These are phyloP conservation scores for Agelas oroides DNA, from an alignment of 37 sponge, comb jelly and placozoan species.

Conservation along the genomic window DNA sequence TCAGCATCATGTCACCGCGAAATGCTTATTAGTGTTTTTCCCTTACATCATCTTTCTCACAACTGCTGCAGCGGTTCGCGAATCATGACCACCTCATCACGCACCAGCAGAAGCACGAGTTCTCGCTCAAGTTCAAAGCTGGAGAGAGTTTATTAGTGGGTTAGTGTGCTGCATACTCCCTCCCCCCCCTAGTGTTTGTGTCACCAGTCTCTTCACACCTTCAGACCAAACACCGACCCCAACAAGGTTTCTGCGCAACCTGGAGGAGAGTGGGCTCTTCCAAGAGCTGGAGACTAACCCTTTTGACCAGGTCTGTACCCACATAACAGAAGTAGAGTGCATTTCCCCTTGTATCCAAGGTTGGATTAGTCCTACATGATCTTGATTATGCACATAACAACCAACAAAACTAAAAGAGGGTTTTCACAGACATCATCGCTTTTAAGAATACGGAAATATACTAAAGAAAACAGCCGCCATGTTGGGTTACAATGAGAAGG, in stretches of 20 bases:
- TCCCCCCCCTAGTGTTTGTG: too few species aligned
- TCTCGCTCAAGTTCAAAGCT: constrained; percentile 70
- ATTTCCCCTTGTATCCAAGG: too few species aligned
- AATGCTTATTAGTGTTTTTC: too few species aligned
- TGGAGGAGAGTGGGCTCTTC: constrained; percentile 84
- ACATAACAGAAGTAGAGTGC: too few species aligned
- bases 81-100: constrained; percentile 81
- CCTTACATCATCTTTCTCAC: neutral
- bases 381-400: neutral
- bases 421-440: neutral
- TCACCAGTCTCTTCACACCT: neutral
- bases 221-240: constrained; percentile 96
- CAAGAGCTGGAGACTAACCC: constrained; percentile 88
- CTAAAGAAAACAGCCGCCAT: too few species aligned
- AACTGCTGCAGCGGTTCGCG: constrained; percentile 70
- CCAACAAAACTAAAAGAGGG: too few species aligned
- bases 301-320: constrained; percentile 71
- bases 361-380: too few species aligned
- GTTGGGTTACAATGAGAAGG: too few species aligned
- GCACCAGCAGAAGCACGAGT: constrained; percentile 79
- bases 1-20: neutral
- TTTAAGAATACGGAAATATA: too few species aligned
- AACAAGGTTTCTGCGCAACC: constrained; percentile 81
- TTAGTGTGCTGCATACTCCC: neutral
- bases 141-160: constrained; percentile 44